A percentile compares a stretch with the other conserved stretches of the same genome.
Conservation (phyloP, 2,113 vertebrate species). For the Gymnogyps californianus region DNA sequence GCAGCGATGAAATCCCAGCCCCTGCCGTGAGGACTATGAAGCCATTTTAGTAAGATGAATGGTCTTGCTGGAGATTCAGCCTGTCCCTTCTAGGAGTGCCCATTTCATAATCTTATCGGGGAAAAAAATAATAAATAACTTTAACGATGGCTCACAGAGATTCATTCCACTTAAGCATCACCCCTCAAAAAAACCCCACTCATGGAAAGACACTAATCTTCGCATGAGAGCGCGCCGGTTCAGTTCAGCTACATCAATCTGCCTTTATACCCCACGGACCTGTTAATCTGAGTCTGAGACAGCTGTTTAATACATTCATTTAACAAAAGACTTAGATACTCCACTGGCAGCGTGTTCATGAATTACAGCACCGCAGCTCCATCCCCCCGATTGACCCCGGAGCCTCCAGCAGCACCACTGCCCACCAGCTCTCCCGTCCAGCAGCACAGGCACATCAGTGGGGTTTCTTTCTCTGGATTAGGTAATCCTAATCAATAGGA, state of each 20-base stretch:
- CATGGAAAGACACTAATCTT: neutral
- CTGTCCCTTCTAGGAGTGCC: neutral
- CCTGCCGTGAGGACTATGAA: neutral
- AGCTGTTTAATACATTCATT: neutral
- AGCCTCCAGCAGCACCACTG: neutral
- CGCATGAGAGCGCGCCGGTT: neutral
- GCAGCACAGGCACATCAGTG: neutral
- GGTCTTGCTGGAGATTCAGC: neutral
- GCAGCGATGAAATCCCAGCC: neutral
- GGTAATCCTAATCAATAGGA: neutral
- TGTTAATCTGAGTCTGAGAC: neutral
- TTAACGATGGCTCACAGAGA: neutral
- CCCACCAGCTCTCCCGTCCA: neutral
- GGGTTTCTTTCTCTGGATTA: neutral
- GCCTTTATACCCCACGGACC: neutral
- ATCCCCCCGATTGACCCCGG: fast-evolving
- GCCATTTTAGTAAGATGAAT: neutral
- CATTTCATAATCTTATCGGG: neutral
- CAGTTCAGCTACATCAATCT: neutral
- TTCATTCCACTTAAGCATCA: neutral
- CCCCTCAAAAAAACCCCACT: neutral
- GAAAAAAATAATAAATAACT: neutral
- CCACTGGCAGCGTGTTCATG: neutral
- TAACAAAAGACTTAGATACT: neutral
- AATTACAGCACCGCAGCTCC: neutral